Conservation (phyloP, 2,888 invertebrate species). For the Drosophila mimetica region DNA sequence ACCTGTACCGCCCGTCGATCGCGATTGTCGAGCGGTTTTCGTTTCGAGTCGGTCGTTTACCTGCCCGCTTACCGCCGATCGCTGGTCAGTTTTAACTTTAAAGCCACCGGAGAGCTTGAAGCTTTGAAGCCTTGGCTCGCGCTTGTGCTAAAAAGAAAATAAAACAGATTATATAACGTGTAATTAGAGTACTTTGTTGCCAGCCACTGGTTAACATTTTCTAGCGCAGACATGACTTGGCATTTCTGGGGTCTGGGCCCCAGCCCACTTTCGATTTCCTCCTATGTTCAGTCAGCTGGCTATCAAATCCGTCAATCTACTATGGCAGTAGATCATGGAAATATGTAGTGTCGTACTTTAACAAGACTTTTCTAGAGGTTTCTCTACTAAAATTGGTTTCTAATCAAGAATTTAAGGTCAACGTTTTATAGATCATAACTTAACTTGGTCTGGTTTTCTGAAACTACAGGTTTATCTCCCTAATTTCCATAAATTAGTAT, state of each 20-base stretch:
- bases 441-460: too few relatives aligned
- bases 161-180: conserved; percentile 67
- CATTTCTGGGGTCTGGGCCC: conserved; percentile 37
- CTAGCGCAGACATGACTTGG: conserved; percentile 48
- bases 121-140: conserved; percentile 33
- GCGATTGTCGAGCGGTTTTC: conserved; percentile 23
- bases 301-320: conserved; percentile 27
- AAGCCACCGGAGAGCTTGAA: conserved; percentile 17
- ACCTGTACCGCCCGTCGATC: conserved; percentile 10
- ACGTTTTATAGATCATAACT: too few relatives aligned
- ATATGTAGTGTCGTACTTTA: too few relatives aligned
- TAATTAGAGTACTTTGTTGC: conserved; percentile 59
- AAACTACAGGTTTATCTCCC: too few relatives aligned
- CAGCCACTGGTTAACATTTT: conserved; percentile 23
- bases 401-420: neutral
- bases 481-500: too few relatives aligned
- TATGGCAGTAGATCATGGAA: neutral
- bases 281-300: conserved; percentile 14
- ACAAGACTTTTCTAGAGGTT: neutral
- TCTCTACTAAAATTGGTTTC: neutral
- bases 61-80: conserved; percentile 20
- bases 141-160: conserved; percentile 58
- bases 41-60: conserved; percentile 41
- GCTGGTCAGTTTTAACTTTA: conserved; percentile 37
- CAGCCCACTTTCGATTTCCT: conserved; percentile 58